Evolutionary conservation across 2,797 vertebrate genomes (phyloP), one percentile per base, ranked within the genome.

Genomic region (Cyprinodon diabolis): DNA sequence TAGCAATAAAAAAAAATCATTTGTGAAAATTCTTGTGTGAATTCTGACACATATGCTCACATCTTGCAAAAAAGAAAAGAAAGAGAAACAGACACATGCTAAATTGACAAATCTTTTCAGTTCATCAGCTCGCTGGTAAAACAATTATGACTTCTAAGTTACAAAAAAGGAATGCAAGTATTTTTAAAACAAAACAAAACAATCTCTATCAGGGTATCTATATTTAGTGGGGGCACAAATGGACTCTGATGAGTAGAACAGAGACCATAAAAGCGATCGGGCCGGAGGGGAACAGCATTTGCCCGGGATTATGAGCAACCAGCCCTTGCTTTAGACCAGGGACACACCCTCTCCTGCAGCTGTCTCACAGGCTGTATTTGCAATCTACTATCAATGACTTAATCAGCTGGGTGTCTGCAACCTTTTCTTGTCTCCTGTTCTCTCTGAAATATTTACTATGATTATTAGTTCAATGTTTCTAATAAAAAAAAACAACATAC

Each of bases 161-260:
- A 83, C 75, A 74, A 84, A 76, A 68, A 68, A 56, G 79, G 49
- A 72, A 77, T 68, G 83, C 76, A 88, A 87, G 84, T 83, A 91
- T 87, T 93, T 92, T 84, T 90, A 90, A 90, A 79, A 30, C 49
- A 43, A 47, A 37, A 54, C 76, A 88, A 65, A 56, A 30, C 43
- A 83, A 85, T 78, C 87, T 86, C 85, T 83, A 85, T 89, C 87
- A 85, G 83, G 75, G 77, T 79, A 80, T 86, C 93, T 95, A 94
- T 93, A 93, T 94, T 93, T 95, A 95, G 93, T 83, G 82, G 77
- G 77, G 80, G 72, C 92, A 94, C 94, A 94, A 94, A 93, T 93
- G 93, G 92, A 92, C 88, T 84, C 83, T 91, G 91, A 92, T 93
- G 92, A 92, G 90, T 91, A 91, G 85, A 88, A 90, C 93, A 90